Conservation (phyloP, 2,113 vertebrate genomes). For the Zosterops lateralis region DNA sequence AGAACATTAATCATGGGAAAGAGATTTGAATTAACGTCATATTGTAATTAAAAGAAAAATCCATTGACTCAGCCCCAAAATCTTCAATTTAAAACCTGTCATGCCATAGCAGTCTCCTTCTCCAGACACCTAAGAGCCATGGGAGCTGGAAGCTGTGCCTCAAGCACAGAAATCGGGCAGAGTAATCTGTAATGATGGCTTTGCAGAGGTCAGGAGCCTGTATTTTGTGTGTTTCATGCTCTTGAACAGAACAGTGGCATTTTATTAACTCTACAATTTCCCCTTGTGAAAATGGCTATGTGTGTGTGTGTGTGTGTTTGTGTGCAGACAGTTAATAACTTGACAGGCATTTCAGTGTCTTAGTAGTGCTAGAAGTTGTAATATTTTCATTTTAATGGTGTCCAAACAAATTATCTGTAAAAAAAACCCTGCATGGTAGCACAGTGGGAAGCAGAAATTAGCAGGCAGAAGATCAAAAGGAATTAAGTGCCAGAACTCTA, state of each 20-base stretch:
- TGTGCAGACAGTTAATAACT: neutral
- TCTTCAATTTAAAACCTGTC: neutral
- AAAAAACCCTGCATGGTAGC: slow-evolving; percentile 56
- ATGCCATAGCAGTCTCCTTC: neutral
- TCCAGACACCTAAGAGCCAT: neutral
- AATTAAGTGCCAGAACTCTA: slow-evolving; percentile 59
- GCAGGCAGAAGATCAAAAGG: slow-evolving; percentile 38
- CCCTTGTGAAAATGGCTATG: neutral
- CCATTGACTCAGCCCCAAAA: neutral
- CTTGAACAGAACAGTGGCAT: neutral
- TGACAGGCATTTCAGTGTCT: neutral
- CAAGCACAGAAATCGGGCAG: neutral
- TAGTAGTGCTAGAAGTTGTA: neutral
- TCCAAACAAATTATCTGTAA: slow-evolving; percentile 63
- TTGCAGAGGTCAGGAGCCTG: neutral
- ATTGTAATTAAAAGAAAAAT: neutral
- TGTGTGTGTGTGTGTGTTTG: neutral
- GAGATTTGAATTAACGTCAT: neutral
- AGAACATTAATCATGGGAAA: neutral
- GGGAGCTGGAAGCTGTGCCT: neutral
- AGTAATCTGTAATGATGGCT: neutral
- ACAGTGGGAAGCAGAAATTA: slow-evolving; percentile 51
- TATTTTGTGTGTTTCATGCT: neutral
- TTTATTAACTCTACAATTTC: neutral
- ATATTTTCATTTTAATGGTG: slow-evolving; percentile 57